Base-by-base conservation (phyloP, 2,113 vertebrate species). In the Symphodus melops region DNA sequence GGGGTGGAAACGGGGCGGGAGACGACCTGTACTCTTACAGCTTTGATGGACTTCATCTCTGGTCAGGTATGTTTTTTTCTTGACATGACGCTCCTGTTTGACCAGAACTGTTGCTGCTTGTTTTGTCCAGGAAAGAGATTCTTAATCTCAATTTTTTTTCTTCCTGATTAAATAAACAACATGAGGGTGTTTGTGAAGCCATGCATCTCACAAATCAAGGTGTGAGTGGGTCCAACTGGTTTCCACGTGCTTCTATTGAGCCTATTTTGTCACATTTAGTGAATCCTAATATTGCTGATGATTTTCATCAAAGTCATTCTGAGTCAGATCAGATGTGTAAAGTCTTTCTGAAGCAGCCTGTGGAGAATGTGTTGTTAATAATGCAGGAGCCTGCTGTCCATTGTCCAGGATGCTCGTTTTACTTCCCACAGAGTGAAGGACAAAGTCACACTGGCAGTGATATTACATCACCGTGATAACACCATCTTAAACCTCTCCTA, bases 21-120 rank as follows among this genome's bases (percentile, higher is more conserved):
- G 98, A 99, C 72, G 98, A 99, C 79, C 94, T 99, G 2, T 97
- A 97, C 90, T 99, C 98, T 16, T 99, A 96, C 3, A 95, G 96
- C 80, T 99, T 98, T 90, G 98, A 98, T 77, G 98, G 98, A 46
- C 98, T 99, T 85, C 96, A 98, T 85, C 95, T 99, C 9, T 99
- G 98, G 98, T 98, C 97, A 91, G 98, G 98, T 99, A 79, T 86
- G 94, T 79, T 14, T 11, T 60, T 6, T 2, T 44, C 37, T 28
- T 13, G 5, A 20, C 5, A 39, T 54, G 28, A n/a, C n/a, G n/a
- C n/a, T n/a, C n/a, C n/a, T n/a, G n/a, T n/a, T n/a, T n/a, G n/a
- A n/a, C n/a, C n/a, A n/a, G n/a, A n/a, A n/a, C n/a, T n/a, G n/a
- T n/a, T n/a, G n/a, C n/a, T n/a, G n/a, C n/a, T n/a, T n/a, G n/a